Evolutionary conservation across 1,140 invertebrate species (phyloP), one percentile per base, ranked within the genome.

Genomic region (Holotrichia oblita): DNA sequence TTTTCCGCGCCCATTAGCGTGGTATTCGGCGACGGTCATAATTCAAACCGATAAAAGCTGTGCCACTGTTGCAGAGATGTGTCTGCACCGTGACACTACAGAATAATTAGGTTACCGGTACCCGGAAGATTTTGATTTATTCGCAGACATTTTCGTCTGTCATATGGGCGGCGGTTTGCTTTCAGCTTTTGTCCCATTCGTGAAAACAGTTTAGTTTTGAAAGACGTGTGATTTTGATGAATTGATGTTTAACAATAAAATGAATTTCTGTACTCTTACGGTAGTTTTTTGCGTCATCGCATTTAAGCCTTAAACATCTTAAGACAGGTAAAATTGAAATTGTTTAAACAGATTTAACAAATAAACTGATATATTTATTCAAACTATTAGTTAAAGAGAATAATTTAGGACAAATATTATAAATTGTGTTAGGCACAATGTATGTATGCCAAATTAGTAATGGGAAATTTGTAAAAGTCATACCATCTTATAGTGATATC

Each of bases 61-160:
- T 59, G 55, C n/a, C 55, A 59, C 55, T 59, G 14, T 59, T 59
- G 61, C 61, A 20, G 61, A 64, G 61, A 20, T 64, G 61, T 64
- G 17, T 64, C 61, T 17, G 61, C 24, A 64, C 20, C 61, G 61
- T 64, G n/a, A 64, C 61, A 27, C 17, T 27, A n/a, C n/a, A 48
- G 44, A 22, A 27, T 64, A 64, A 64, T 64, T 64, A 64, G 61
- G 61, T 64, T 64, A 64, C 61, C 61, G 61, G 61, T 24, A 12
- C 61, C 61, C 61, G 61, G 61, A 64, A 64, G 61, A 64, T 64
- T 64, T 64, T 64, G 61, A 64, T 64, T 64, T 64, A 64, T 64
- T 64, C 17, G 61, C 61, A 8, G 61, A 27, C 61, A 64, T 64
- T 64, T 64, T 64, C 61, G 61, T 20, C 61, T 64, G 61, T 64